Conservation (phyloP, 1,140 invertebrate genomes). For the Tyrophagus putrescentiae region DNA sequence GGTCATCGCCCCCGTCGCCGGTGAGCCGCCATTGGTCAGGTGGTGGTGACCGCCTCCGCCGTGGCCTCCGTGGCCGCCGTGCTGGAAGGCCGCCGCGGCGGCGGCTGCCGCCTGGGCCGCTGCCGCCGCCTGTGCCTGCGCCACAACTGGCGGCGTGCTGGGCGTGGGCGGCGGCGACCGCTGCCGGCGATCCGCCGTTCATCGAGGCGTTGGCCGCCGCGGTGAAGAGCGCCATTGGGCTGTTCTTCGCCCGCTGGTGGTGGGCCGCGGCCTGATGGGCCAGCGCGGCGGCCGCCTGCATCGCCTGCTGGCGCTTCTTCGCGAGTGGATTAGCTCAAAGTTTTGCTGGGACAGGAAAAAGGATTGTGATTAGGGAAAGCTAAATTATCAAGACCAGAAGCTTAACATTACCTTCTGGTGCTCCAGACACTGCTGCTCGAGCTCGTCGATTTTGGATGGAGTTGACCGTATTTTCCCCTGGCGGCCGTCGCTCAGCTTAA, state of each 20-base stretch:
- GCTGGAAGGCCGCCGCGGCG: no score
- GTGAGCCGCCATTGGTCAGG: neutral
- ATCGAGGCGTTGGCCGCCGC: neutral
- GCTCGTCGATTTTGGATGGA: conserved; percentile 22
- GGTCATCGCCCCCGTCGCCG: no score
- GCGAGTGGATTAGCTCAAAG: conserved; percentile 7
- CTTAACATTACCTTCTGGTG: neutral
- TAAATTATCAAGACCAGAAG: neutral
- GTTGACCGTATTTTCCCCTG: conserved; percentile 22
- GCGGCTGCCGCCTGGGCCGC: no score
- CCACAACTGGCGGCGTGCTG: neutral
- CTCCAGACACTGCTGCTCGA: conserved; percentile 21
- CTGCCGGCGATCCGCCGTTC: neutral
- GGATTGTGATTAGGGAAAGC: neutral
- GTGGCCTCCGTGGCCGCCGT: no score
- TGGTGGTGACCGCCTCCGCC: no score
- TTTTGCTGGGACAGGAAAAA: neutral
- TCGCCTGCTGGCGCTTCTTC: conserved; percentile 3
- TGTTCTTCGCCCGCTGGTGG: conserved; percentile 1
- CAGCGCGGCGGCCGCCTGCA: neutral
- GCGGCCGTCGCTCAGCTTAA: conserved; percentile 38
- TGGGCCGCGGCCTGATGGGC: neutral
- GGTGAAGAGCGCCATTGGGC: neutral
- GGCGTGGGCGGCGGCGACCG: neutral
- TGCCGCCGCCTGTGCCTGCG: neutral